Conservation (phyloP, 2,888 invertebrate genomes). For the Saturnia pavonia region DNA sequence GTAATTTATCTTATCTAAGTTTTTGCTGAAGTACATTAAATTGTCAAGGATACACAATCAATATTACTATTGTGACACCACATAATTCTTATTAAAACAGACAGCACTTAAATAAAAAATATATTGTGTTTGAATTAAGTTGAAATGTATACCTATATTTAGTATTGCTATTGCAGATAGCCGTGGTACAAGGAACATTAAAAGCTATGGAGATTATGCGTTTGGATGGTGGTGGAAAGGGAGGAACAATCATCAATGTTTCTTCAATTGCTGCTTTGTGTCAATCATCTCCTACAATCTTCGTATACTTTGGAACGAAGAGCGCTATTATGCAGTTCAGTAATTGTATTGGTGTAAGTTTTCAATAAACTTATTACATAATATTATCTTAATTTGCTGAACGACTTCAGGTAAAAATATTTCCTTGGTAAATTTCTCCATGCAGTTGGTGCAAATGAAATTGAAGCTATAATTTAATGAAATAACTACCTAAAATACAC, state of each 20-base stretch:
- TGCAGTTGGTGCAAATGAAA: background rate
- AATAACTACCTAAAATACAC: background rate
- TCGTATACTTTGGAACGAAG: conserved; percentile 44
- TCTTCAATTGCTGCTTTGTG: conserved; percentile 39
- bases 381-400: background rate
- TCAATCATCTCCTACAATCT: conserved; percentile 29
- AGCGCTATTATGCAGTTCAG: conserved; percentile 46
- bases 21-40: too few species aligned
- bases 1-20: too few species aligned
- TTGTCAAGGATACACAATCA: too few species aligned
- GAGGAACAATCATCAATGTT: conserved; percentile 49
- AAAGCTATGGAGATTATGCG: conserved; percentile 48
- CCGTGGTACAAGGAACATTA: conserved; percentile 39
- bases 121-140: background rate
- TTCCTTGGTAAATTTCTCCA: too few species aligned
- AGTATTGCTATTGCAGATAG: conserved; percentile 36
- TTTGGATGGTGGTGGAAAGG: conserved; percentile 43
- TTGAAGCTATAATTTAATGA: background rate
- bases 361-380: background rate
- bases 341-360: conserved; percentile 44
- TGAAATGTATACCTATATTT: background rate
- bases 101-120: background rate
- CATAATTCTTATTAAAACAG: too few species aligned
- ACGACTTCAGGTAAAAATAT: background rate
- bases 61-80: too few species aligned